Evolutionary conservation across 2,797 vertebrate species (phyloP).

Genomic region (Sebastes minor): DNA sequence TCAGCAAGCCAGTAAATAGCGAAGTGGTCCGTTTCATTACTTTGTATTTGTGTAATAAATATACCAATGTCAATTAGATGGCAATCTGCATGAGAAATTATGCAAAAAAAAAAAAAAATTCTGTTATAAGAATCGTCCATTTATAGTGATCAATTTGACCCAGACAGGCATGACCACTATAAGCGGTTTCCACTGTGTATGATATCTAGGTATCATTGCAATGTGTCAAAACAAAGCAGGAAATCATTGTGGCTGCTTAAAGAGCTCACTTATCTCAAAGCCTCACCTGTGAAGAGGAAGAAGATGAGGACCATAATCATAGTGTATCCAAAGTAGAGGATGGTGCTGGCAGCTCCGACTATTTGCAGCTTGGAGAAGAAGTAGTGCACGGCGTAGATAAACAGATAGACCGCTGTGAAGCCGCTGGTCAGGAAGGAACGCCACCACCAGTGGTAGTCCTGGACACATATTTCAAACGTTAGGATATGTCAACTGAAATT

Average conservation of each 20-base stretch:
- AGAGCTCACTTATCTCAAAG: background rate
- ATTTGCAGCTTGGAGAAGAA: conserved; percentile 95
- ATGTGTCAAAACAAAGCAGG: background rate
- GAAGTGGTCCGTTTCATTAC: too few relatives aligned
- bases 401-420: conserved; percentile 91
- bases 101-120: too few relatives aligned
- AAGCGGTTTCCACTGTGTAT: background rate
- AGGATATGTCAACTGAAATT: background rate
- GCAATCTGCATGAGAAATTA: too few relatives aligned
- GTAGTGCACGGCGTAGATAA: conserved; percentile 91
- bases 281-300: conserved; percentile 93
- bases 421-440: conserved; percentile 90
- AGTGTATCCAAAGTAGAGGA: conserved; percentile 95
- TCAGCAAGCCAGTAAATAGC: too few relatives aligned
- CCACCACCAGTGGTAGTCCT: conserved; percentile 96
- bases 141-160: too few relatives aligned
- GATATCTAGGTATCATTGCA: background rate
- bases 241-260: background rate
- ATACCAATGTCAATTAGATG: too few relatives aligned
- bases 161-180: fast-evolving
- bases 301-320: conserved; percentile 94
- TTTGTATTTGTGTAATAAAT: too few relatives aligned
- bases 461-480: conserved; percentile 28
- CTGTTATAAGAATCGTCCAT: too few relatives aligned
- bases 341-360: conserved; percentile 87